A percentile compares a stretch with the other conserved stretches of the same genome.
These are phyloP conservation scores for Plebejus argus DNA, from an alignment of 2,888 invertebrate species.

Conservation along the genomic window DNA sequence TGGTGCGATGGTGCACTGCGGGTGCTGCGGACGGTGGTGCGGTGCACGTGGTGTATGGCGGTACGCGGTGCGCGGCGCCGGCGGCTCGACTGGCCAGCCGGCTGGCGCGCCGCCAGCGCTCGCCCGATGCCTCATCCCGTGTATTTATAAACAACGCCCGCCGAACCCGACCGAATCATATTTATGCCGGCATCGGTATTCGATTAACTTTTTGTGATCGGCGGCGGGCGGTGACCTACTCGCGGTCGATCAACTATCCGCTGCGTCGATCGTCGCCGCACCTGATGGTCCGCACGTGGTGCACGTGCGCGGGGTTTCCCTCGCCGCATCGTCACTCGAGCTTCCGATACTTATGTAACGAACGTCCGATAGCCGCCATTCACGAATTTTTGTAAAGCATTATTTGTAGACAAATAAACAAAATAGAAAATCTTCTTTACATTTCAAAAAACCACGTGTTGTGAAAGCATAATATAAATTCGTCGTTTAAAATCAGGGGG, in stretches of 20 bases:
- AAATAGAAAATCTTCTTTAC: not conserved
- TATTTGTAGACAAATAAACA: not conserved
- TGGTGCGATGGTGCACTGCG: conserved; percentile 21
- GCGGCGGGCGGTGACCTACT: conserved; percentile 45
- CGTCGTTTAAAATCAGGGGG: no score
- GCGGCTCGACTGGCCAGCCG: conserved; percentile 36
- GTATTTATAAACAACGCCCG: conserved; percentile 35
- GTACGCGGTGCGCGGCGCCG: conserved; percentile 32
- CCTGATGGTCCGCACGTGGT: not conserved
- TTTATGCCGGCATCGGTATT: conserved; percentile 25
- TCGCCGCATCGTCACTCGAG: not conserved
- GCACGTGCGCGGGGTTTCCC: conserved; percentile 13
- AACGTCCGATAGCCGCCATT: not conserved
- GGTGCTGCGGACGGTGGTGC: conserved; percentile 26
- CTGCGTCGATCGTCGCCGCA: not conserved
- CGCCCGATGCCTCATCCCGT: conserved; percentile 33
- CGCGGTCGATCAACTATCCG: conserved; percentile 41
- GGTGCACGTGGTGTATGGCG: conserved; percentile 16
- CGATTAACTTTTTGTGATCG: conserved; percentile 12
- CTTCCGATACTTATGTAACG: not conserved
- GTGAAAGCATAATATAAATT: no score
- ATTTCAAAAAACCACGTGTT: no score
- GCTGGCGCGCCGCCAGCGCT: conserved; percentile 45
- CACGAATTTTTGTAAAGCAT: not conserved
- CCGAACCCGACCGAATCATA: conserved; percentile 29